Conservation (phyloP, 2,888 invertebrate species). For the Epicampocera succincta region DNA sequence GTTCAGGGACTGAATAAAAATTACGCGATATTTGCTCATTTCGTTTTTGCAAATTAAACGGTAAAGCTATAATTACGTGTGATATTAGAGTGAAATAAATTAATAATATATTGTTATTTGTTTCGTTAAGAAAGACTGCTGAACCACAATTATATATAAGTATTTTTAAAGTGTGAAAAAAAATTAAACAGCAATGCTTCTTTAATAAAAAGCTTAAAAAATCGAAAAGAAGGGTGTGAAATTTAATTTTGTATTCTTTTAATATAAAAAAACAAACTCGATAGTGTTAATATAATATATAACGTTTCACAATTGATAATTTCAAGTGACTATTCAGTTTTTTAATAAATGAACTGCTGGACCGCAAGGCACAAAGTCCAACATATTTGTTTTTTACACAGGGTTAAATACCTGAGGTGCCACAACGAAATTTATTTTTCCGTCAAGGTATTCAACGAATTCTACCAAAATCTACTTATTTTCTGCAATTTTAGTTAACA, state of each 20-base stretch:
- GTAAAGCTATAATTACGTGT: conserved; percentile 31
- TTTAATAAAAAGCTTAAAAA: conserved; percentile 8
- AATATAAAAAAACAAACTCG: neutral
- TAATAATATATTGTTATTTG: neutral
- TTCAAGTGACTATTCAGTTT: conserved; percentile 12
- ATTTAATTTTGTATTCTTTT: conserved; percentile 4
- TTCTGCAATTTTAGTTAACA: no score
- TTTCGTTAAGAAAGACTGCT: neutral
- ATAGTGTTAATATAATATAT: conserved; percentile 12
- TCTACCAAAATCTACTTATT: neutral
- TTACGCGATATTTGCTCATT: conserved; percentile 60
- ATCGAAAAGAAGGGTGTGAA: conserved; percentile 28
- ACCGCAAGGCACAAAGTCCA: conserved; percentile 59
- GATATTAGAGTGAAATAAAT: conserved; percentile 19
- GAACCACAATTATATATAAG: neutral
- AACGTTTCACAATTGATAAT: conserved; percentile 14
- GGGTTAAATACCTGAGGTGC: conserved; percentile 39
- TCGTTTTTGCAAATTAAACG: conserved; percentile 56
- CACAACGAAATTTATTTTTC: no score
- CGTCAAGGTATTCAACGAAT: neutral
- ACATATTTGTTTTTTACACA: conserved; percentile 30
- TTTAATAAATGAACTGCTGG: conserved; percentile 3
- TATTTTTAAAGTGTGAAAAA: conserved; percentile 7
- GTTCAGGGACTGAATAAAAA: conserved; percentile 41
- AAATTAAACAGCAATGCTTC: neutral